A percentile compares a stretch with the other conserved stretches of the same genome.
Evolutionary conservation across 2,888 invertebrate species (phyloP).

Genomic region (Chrysotoxum bicinctum): DNA sequence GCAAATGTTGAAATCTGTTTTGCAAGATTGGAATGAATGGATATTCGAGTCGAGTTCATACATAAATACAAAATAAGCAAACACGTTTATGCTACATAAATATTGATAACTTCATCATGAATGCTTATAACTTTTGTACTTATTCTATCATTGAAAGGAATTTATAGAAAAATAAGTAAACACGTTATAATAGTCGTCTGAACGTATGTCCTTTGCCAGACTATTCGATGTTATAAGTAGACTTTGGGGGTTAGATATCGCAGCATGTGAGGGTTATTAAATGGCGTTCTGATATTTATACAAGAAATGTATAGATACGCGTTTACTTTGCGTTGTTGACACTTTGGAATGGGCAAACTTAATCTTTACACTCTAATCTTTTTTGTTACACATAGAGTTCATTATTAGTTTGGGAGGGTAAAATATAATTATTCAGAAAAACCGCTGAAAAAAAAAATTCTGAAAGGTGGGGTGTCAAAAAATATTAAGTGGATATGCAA

Average conservation of each 20-base stretch:
- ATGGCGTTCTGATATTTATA: not conserved
- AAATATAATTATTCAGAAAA: too few species aligned
- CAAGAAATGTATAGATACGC: not conserved
- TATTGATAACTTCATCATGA: conserved; percentile 42
- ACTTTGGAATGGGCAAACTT: not conserved
- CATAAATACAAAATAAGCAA: not conserved
- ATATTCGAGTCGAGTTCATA: not conserved
- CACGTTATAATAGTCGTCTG: not conserved
- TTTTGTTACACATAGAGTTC: not conserved
- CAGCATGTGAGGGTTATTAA: too few species aligned
- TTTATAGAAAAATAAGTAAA: conserved; percentile 6
- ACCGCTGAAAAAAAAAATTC: too few species aligned
- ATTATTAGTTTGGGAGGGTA: too few species aligned
- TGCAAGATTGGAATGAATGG: conserved; percentile 9
- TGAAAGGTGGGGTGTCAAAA: too few species aligned
- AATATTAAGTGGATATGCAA: too few species aligned
- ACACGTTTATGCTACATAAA: conserved; percentile 31
- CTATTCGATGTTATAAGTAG: not conserved
- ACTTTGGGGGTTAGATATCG: not conserved
- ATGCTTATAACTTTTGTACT: conserved; percentile 31
- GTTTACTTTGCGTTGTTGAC: not conserved
- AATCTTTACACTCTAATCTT: not conserved
- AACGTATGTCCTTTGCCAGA: not conserved
- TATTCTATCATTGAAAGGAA: conserved; percentile 26
- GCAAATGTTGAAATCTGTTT: conserved; percentile 15